Evolutionary conservation across 2,113 vertebrate species (phyloP).

Genomic region (Brachyhypopomus gauderio): DNA sequence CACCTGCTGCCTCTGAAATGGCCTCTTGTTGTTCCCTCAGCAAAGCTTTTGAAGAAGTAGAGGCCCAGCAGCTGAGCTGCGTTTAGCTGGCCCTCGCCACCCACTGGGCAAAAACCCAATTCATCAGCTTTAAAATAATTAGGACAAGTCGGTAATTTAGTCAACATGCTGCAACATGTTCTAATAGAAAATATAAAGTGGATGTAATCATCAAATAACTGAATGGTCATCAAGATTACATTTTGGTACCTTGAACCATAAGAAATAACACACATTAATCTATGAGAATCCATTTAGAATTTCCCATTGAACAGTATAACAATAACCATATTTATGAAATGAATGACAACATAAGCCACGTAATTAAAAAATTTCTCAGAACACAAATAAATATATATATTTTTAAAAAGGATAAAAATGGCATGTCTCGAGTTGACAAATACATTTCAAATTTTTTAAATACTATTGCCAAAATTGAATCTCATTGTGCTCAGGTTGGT

Average conservation of each 20-base stretch:
- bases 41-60: slow-evolving; percentile 9
- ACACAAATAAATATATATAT: slow-evolving; percentile 17
- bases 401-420: not conserved
- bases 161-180: not conserved
- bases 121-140: not conserved
- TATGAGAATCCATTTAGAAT: not conserved
- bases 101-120: not conserved
- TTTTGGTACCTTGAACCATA: not conserved
- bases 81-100: not conserved
- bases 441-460: not conserved
- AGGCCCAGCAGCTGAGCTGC: not conserved
- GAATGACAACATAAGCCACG: not conserved
- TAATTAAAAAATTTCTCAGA: not conserved
- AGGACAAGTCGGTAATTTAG: not conserved
- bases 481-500: slow-evolving; percentile 29
- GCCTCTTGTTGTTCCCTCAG: not conserved
- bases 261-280: not conserved
- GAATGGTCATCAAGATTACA: not conserved
- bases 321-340: not conserved
- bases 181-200: not conserved
- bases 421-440: slow-evolving; percentile 28
- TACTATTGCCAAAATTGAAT: slow-evolving; percentile 11
- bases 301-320: not conserved
- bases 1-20: not conserved
- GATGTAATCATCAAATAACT: not conserved